Base-by-base conservation (phyloP, 2,888 invertebrate genomes). In the Hecatera dysodea region DNA sequence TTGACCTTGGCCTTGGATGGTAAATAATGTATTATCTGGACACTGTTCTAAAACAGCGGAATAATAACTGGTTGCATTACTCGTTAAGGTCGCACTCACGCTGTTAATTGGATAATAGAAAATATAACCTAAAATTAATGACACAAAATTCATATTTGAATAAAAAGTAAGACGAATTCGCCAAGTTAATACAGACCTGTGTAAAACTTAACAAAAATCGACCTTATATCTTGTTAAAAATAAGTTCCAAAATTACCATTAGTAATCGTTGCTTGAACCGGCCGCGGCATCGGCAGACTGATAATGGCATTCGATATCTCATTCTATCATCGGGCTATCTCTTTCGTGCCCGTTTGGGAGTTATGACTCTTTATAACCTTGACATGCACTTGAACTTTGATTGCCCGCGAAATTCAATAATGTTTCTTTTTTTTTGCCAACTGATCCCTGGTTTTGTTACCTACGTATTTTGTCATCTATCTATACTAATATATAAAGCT, bases 301-400 rank as follows among this genome's bases (percentile, higher is more conserved):
- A 39, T 61, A n/a, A 24, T 33, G 17, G 12, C 22, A 66, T 8
- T 9, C 15, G 0, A 17, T 17, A 12, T 29, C 56, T 44, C 27
- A 11, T 48, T 75, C 27, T 75, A n/a, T 0, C 15, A 3, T 44
- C 9, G 19, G 57, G 22, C 22, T 44, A 4, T 72, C 56, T 76
- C 50, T 17, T 24, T 72, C 11, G 22, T n/a, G 9, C 7, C 12
- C 27, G 9, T 50, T 52, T 0, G 7, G 2, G 42, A 59, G n/a
- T 24, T 19, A 55, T 11, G n/a, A 36, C 39, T 42, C 4, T 12
- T 57, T 53, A 17, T 42, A 44, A 68, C 68, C 68, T 75, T 48
- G 68, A 57, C 50, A 48, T 76, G 57, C 7, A 12, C 4, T 12
- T 9, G 17, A 22, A 22, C 15, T 7, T 36, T 56, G 27, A 9